Percentiles rank a stretch among this genome's conserved stretches.
These are phyloP conservation scores for Cariama cristata DNA, from an alignment of 2,113 vertebrate species.

Conservation along the genomic window DNA sequence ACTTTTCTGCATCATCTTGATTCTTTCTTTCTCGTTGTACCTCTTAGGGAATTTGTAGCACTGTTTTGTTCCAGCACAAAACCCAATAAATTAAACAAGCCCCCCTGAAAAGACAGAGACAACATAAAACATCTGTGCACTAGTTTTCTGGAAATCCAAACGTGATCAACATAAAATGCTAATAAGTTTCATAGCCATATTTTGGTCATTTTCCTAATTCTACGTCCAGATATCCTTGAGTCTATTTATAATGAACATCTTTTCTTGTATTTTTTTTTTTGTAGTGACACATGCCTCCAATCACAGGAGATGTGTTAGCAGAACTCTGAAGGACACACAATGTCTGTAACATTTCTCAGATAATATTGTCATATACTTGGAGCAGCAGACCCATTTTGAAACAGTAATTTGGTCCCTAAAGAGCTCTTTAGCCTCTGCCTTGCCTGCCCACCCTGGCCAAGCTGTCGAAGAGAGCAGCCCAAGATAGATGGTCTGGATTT, in stretches of 20 bases:
- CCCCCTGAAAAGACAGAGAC: neutral
- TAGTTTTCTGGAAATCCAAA: slow-evolving; percentile 39
- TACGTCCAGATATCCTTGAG: slow-evolving; percentile 52
- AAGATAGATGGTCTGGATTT: slow-evolving; percentile 80
- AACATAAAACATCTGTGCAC: slow-evolving; percentile 43
- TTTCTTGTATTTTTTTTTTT: neutral
- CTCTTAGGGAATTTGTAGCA: neutral
- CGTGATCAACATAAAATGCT: slow-evolving; percentile 21
- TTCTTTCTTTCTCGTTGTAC: neutral
- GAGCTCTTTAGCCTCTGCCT: slow-evolving; percentile 78
- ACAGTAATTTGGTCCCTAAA: slow-evolving; percentile 82
- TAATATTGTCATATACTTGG: slow-evolving; percentile 79
- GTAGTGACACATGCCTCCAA: slow-evolving; percentile 64
- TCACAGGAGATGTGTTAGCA: slow-evolving; percentile 73
- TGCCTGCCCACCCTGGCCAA: slow-evolving; percentile 74
- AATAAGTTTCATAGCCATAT: slow-evolving; percentile 31
- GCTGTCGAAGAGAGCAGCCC: slow-evolving; percentile 75
- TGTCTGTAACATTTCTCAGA: slow-evolving; percentile 78
- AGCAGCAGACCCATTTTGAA: slow-evolving; percentile 78
- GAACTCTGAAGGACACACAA: slow-evolving; percentile 71
- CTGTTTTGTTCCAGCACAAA: slow-evolving; percentile 25
- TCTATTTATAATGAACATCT: slow-evolving; percentile 49
- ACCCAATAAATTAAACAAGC: neutral
- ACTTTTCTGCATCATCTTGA: neutral
- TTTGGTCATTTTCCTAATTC: slow-evolving; percentile 57